These are phyloP conservation scores for Trinorchestia longiramus DNA, from an alignment of 1,140 invertebrate genomes.

Conservation along the genomic window DNA sequence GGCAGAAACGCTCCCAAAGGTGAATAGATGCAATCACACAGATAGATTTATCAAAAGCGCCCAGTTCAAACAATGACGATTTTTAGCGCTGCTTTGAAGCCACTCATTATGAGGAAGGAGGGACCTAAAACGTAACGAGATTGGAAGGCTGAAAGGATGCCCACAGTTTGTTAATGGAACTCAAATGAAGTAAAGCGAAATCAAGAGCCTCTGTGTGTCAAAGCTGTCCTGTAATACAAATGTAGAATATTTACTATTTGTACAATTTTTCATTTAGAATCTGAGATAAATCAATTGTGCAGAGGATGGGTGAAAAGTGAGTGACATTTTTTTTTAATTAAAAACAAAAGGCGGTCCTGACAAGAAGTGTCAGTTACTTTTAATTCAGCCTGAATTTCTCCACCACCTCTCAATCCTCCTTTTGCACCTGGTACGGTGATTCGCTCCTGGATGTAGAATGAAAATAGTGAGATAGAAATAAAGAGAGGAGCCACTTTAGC, in stretches of 20 bases:
- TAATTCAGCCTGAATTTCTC: no score
- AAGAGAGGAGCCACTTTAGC: no score
- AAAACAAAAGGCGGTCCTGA: no score
- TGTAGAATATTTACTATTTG: background rate
- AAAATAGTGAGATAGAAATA: no score
- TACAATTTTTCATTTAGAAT: background rate
- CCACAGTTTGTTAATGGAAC: background rate
- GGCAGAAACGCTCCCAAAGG: background rate
- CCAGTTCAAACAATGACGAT: background rate
- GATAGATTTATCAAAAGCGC: background rate
- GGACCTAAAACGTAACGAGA: background rate
- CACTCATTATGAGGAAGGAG: background rate
- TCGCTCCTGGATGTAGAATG: no score
- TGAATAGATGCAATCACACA: background rate
- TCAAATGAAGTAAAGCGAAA: background rate
- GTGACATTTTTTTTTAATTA: no score
- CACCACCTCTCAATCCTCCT: no score
- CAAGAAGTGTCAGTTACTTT: no score
- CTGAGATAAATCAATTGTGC: background rate
- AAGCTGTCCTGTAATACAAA: background rate
- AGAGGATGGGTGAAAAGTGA: no score
- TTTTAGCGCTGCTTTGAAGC: background rate
- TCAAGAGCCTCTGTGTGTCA: background rate
- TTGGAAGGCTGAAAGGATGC: background rate
- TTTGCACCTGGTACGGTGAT: no score